Evolutionary conservation across 2,113 vertebrate genomes (phyloP).

Genomic region (Gyps fulvus): DNA sequence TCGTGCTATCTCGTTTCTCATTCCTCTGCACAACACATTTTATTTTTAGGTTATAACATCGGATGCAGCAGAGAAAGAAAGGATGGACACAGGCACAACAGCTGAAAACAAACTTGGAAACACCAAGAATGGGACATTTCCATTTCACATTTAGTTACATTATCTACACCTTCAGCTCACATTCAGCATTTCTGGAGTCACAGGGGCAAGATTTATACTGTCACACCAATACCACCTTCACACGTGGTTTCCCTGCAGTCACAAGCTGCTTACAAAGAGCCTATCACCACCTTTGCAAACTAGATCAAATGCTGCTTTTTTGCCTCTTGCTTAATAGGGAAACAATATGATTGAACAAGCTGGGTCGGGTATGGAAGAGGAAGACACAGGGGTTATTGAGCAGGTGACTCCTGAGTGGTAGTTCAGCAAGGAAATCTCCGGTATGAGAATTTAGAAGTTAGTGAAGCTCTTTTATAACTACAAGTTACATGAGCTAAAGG

Average conservation of each 20-base stretch:
- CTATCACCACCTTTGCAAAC: not conserved
- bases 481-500: not conserved
- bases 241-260: not conserved
- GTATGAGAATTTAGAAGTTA: not conserved
- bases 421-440: not conserved
- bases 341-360: not conserved
- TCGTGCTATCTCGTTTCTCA: accelerated
- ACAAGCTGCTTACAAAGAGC: not conserved
- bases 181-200: not conserved
- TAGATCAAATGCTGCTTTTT: not conserved
- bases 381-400: not conserved
- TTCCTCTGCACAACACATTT: not conserved
- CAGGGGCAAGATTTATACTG: not conserved
- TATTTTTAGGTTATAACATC: not conserved
- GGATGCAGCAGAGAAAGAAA: not conserved
- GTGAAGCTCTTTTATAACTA: not conserved
- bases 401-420: not conserved
- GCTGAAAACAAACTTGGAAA: not conserved
- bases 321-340: not conserved
- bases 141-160: not conserved
- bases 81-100: not conserved
- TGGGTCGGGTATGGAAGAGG: not conserved
- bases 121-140: not conserved
- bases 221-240: not conserved
- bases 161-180: not conserved